phyloP scores from a whole-genome alignment of 2,113 vertebrate species.

The Amia ocellicauda region DNA sequence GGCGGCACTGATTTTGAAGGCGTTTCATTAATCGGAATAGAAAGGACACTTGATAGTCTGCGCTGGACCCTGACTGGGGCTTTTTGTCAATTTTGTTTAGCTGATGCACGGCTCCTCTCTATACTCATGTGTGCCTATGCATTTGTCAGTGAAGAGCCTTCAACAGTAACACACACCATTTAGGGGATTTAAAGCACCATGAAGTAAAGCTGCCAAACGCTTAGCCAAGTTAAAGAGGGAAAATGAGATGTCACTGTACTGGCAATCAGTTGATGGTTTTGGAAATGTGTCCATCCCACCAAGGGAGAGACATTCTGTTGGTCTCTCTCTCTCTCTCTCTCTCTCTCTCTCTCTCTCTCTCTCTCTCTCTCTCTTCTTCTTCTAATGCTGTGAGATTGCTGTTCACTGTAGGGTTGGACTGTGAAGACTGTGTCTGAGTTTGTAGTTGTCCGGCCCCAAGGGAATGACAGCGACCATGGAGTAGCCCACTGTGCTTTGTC shows the following conservation, averaged over 20 bases:
- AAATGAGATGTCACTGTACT: conserved; percentile 1
- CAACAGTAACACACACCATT: not conserved
- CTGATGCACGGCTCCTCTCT: not conserved
- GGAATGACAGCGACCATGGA: too few relatives aligned
- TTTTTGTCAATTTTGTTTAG: too few relatives aligned
- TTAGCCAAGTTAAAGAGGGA: conserved; percentile 10
- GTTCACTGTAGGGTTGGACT: too few relatives aligned
- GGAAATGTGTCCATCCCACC: not conserved
- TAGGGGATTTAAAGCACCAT: not conserved
- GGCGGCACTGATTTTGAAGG: too few relatives aligned
- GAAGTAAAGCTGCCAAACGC: conserved; percentile 9
- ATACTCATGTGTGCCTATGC: not conserved
- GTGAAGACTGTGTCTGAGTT: too few relatives aligned
- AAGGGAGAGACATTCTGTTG: conserved; percentile 9
- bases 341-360: too few relatives aligned
- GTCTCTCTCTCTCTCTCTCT: not conserved
- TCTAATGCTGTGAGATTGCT: too few relatives aligned
- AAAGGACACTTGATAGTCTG: not conserved
- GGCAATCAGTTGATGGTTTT: not conserved
- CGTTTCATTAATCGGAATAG: not conserved
- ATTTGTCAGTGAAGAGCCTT: not conserved
- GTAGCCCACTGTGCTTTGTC: too few relatives aligned
- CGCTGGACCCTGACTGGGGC: too few relatives aligned
- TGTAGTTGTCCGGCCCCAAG: too few relatives aligned
- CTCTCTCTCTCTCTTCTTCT: too few relatives aligned